These are phyloP conservation scores for Ligdia adustata DNA, from an alignment of 2,888 invertebrate species.

Conservation along the genomic window DNA sequence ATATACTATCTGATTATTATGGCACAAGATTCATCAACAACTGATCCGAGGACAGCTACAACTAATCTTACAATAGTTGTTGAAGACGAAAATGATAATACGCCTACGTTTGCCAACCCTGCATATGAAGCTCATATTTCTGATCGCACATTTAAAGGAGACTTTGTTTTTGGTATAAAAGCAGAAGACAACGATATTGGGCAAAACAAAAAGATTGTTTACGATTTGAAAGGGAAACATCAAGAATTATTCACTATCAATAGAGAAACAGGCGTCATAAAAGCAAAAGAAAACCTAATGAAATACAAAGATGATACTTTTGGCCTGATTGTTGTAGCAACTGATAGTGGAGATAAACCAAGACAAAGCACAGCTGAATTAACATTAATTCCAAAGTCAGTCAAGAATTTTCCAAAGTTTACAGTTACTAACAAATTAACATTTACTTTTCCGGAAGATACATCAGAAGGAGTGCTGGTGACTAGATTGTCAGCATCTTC, in stretches of 20 bases:
- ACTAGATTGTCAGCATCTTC: slow-evolving; percentile 91
- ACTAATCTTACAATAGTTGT: slow-evolving; percentile 92
- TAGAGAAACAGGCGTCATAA: slow-evolving; percentile 93
- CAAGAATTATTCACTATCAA: slow-evolving; percentile 91
- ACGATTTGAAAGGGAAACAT: slow-evolving; percentile 91
- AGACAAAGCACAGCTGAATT: slow-evolving; percentile 90
- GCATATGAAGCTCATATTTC: slow-evolving; percentile 92
- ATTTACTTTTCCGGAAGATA: slow-evolving; percentile 92
- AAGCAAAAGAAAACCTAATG: slow-evolving; percentile 88
- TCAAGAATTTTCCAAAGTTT: slow-evolving; percentile 92
- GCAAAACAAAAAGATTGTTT: slow-evolving; percentile 91
- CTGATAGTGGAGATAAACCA: slow-evolving; percentile 89
- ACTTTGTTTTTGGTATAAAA: slow-evolving; percentile 96
- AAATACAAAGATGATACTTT: slow-evolving; percentile 84
- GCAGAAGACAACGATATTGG: slow-evolving; percentile 94
- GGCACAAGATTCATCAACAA: slow-evolving; percentile 95
- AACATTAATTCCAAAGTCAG: slow-evolving; percentile 89
- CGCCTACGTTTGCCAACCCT: slow-evolving; percentile 89
- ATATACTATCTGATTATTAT: slow-evolving; percentile 92
- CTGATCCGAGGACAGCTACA: slow-evolving; percentile 92
- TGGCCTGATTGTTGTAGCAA: slow-evolving; percentile 90
- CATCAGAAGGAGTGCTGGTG: slow-evolving; percentile 89
- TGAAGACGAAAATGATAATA: slow-evolving; percentile 93
- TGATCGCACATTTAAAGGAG: slow-evolving; percentile 90
- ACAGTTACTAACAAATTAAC: slow-evolving; percentile 87